phyloP scores from a whole-genome alignment of 2,797 vertebrate species.

The Lates japonicus region DNA sequence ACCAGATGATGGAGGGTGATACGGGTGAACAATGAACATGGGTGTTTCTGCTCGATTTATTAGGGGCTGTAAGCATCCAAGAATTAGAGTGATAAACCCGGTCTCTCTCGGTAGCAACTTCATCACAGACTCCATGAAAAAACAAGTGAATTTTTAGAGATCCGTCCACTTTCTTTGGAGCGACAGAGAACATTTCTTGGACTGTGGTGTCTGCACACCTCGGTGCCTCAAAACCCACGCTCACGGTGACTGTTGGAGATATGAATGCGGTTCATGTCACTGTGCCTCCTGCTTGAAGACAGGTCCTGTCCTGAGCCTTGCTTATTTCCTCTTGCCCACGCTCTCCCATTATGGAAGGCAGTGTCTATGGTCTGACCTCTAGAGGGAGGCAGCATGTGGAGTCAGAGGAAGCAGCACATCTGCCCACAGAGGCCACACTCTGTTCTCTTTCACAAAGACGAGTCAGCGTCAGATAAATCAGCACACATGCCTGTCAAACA shows the following conservation, averaged over 20 bases:
- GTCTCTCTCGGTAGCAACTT: slow-evolving; percentile 29
- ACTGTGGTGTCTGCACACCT: slow-evolving; percentile 10
- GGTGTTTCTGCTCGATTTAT: slow-evolving; percentile 62
- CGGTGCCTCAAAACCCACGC: slow-evolving; percentile 40
- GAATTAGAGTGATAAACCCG: slow-evolving; percentile 40
- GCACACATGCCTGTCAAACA: slow-evolving; percentile 1
- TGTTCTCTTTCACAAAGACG: slow-evolving; percentile 15
- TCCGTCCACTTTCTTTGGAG: neutral
- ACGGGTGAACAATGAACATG: slow-evolving; percentile 45
- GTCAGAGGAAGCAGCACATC: slow-evolving; percentile 40
- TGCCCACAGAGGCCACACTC: slow-evolving; percentile 47
- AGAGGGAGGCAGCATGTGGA: slow-evolving; percentile 61
- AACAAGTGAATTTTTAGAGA: slow-evolving; percentile 22
- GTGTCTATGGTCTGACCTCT: slow-evolving; percentile 66
- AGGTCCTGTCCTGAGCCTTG: slow-evolving; percentile 57
- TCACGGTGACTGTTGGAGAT: slow-evolving; percentile 15
- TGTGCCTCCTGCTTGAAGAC: slow-evolving; percentile 47
- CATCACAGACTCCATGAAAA: slow-evolving; percentile 21
- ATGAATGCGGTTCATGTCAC: slow-evolving; percentile 39
- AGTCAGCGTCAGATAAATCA: slow-evolving; percentile 20
- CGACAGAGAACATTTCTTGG: neutral
- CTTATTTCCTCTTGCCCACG: slow-evolving; percentile 64
- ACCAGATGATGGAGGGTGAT: slow-evolving; percentile 62
- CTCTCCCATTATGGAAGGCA: slow-evolving; percentile 48
- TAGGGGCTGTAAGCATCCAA: slow-evolving; percentile 27